Base-by-base conservation (phyloP, 92 coral and sea anemone genomes). In the Parazoanthus darwini region DNA sequence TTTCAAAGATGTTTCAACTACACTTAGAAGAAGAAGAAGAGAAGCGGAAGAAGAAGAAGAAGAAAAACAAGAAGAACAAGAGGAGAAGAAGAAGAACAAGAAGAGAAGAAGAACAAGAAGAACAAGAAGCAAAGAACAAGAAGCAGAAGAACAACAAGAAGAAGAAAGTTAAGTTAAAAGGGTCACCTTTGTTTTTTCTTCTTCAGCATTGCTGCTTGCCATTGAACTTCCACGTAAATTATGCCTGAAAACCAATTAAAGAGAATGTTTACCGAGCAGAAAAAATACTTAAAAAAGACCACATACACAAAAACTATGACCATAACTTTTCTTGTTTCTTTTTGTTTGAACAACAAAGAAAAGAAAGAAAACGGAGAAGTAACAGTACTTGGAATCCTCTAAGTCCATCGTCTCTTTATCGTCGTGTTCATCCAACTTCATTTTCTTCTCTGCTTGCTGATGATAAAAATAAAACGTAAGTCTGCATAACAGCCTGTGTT, bases 171-270 rank as follows among this genome's bases (percentile, higher is more conserved):
- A 35, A 74, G 37, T 22, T 26, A 15, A 79, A 15, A 25, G 20
- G n/a, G 67, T 72, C 9, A 36, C 48, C 50, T 77, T 39, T 38
- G 72, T 51, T 39, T 39, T 29, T 26, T 86, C 76, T 81, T 80
- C 83, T n/a, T 33, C 78, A 20, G 33, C 70, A 54, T 33, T 22
- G 8, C 71, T 80, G 50, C 48, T 33, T 37, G 38, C n/a, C 63
- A 26, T 73, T 0, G 92, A 38, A 2, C 89, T 72, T 43, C 74
- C 90, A 26, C 90, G 77, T 79, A 86, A 22, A 51, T 82, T 73
- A 73, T 56, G 67, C 72, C 92, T 90, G 18, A 67, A 56, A 82
- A 50, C 38, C 37, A 4, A 38, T 18, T 33, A 13, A 44, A 46
- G 15, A 67, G 15, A 29, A 76, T 22, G 8, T 76, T 15, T 39